These are phyloP conservation scores for Sebastolobus alascanus DNA, from an alignment of 2,797 vertebrate genomes.

Conservation along the genomic window DNA sequence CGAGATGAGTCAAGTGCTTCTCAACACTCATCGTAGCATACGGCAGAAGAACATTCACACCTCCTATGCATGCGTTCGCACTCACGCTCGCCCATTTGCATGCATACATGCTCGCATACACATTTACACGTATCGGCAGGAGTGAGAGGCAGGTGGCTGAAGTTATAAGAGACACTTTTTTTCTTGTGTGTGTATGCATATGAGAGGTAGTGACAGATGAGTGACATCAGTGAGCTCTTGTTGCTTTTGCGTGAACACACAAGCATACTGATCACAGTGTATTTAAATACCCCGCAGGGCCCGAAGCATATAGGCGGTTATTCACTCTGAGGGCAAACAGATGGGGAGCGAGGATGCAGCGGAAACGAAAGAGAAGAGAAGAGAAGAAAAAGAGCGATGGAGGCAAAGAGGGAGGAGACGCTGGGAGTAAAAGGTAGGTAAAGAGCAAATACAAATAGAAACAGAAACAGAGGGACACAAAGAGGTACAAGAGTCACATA, in stretches of 20 bases:
- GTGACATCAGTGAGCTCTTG: constrained; percentile 14
- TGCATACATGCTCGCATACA: constrained; percentile 1
- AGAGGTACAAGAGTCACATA: constrained; percentile 14
- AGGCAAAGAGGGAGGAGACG: constrained; percentile 9
- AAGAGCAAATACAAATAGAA: constrained; percentile 22
- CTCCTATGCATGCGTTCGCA: constrained; percentile 19
- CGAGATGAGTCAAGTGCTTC: constrained; percentile 30
- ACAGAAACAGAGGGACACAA: constrained; percentile 16
- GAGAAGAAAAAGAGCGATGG: constrained; percentile 20
- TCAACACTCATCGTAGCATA: constrained; percentile 50
- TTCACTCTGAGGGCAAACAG: constrained; percentile 39
- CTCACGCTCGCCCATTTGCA: background rate
- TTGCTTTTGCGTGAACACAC: constrained; percentile 31
- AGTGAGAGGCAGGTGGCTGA: constrained; percentile 45
- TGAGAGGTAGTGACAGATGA: constrained; percentile 8
- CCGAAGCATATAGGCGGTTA: constrained; percentile 47
- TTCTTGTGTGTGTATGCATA: background rate
- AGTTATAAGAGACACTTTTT: constrained; percentile 4
- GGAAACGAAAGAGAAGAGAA: constrained; percentile 30
- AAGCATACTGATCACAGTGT: constrained; percentile 29
- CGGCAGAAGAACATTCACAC: constrained; percentile 62
- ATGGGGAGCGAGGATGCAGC: background rate
- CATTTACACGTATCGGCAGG: constrained; percentile 3
- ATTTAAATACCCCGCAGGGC: constrained; percentile 49
- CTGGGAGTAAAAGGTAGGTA: constrained; percentile 8